Conservation (phyloP, 2,113 vertebrate genomes). For the Vombatus ursinus region DNA sequence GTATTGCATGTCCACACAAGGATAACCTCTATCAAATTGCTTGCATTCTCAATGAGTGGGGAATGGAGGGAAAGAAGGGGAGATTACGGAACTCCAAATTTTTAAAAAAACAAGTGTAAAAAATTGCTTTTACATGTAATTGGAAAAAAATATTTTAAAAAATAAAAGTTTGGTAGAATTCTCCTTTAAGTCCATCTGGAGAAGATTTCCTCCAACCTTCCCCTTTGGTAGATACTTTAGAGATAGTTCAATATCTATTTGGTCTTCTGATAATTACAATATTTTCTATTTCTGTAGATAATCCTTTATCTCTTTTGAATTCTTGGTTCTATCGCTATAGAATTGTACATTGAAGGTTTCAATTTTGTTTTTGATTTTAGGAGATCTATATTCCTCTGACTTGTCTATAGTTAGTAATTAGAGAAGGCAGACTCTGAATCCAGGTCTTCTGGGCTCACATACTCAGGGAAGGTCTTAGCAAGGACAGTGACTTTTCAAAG, state of each 20-base stretch:
- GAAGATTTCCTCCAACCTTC: neutral
- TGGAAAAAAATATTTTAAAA: neutral
- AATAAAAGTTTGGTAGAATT: neutral
- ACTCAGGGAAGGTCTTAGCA: neutral
- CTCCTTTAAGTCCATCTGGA: neutral
- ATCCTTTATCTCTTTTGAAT: neutral
- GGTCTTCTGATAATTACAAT: neutral
- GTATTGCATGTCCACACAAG: neutral
- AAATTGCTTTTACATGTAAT: neutral
- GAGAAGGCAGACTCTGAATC: neutral
- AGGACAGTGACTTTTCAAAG: neutral
- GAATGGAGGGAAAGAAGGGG: no score
- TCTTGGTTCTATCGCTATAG: neutral
- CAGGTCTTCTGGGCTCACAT: neutral
- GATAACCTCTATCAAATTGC: neutral
- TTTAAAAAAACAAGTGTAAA: no score
- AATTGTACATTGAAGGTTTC: neutral
- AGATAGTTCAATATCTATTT: neutral
- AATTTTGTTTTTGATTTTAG: neutral
- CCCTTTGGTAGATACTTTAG: neutral
- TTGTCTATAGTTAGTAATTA: neutral
- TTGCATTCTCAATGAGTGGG: neutral
- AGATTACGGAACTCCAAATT: neutral
- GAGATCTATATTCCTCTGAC: neutral
- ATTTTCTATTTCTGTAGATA: neutral